Percentiles rank a stretch among this genome's conserved stretches.
Conservation (phyloP, 2,797 vertebrate species). For the Rhyacichthys aspro region DNA sequence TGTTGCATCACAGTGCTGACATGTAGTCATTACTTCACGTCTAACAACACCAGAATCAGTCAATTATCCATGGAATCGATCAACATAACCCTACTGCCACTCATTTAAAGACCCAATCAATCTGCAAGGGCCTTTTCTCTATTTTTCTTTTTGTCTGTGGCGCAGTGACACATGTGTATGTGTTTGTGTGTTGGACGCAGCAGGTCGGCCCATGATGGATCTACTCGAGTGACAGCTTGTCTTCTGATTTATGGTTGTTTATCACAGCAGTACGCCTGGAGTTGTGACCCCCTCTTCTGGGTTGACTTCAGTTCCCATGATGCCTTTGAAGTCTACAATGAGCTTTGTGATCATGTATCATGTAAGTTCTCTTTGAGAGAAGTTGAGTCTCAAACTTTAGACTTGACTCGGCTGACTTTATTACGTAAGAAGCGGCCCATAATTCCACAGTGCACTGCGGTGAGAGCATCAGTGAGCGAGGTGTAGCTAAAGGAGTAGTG, state of each 20-base stretch:
- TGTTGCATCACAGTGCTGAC: constrained; percentile 50
- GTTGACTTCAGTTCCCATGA: constrained; percentile 32
- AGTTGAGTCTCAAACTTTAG: constrained; percentile 21
- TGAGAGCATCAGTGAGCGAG: constrained; percentile 38
- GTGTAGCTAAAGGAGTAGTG: background rate
- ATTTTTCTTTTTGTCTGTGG: background rate
- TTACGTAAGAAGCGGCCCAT: constrained; percentile 65
- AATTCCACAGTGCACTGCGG: constrained; percentile 41
- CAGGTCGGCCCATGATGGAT: constrained; percentile 55
- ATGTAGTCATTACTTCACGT: constrained; percentile 55
- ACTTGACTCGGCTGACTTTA: constrained; percentile 49
- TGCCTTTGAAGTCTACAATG: constrained; percentile 27
- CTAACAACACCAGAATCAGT: constrained; percentile 70
- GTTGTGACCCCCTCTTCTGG: constrained; percentile 50
- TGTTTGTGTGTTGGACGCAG: constrained; percentile 14
- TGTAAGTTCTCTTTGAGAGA: background rate
- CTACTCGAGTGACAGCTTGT: constrained; percentile 45
- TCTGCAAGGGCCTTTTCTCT: constrained; percentile 50
- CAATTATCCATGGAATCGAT: constrained; percentile 73
- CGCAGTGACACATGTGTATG: constrained; percentile 16
- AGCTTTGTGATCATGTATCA: constrained; percentile 18
- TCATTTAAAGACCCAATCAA: constrained; percentile 69
- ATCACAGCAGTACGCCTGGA: constrained; percentile 33
- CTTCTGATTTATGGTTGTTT: constrained; percentile 68
- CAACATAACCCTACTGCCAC: constrained; percentile 59